Base-by-base conservation (phyloP, 2,113 vertebrate genomes). In the Arizona elegans region DNA sequence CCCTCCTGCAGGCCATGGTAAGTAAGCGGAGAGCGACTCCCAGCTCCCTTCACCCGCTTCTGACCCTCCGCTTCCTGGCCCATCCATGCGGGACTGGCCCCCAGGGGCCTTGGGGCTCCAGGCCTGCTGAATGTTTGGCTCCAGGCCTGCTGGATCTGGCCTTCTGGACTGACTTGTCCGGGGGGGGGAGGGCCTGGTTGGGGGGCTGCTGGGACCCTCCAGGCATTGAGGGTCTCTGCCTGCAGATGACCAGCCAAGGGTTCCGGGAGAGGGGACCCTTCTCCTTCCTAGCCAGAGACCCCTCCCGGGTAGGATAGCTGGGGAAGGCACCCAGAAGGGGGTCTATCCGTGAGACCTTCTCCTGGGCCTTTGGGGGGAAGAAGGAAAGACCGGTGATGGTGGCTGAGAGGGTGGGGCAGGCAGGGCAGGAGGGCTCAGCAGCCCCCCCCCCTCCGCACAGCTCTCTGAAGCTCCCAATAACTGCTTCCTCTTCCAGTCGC, bases 1-100 rank as follows among this genome's bases (percentile, higher is more conserved):
- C 97, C 97, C 98, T 97, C 98, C 97, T 94, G 95, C 98, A 99
- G 99, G 99, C 98, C 96, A 99, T 99, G 99, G 98, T 99, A 99
- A 99, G 98, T 99, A 99, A 99, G 98, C 99, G 96, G 88, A 96
- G 97, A 75, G 95, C 89, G 86, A 13, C 29, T 5, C 26, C 62
- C 62, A 5, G 62, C 85, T 24, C 8, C 23, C 85, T 5, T 19
- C 85, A 8, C 9, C 21, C 1, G 8, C 43, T 23, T 13, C 53
- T 53, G 53, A 5, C 23, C 19, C 19, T 3, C 19, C 85, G 3
- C 23, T 54, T 29, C 81, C 13, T 53, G 2, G 17, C 24, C 62
- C 29, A 13, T 15, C 62, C 29, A 15, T 6, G 29, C 12, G 1
- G 29, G 29, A 5, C 4, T 29, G 9, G 10, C 3, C 62, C 62